phyloP scores from a whole-genome alignment of 2,113 vertebrate species.

The Apaloderma vittatum region DNA sequence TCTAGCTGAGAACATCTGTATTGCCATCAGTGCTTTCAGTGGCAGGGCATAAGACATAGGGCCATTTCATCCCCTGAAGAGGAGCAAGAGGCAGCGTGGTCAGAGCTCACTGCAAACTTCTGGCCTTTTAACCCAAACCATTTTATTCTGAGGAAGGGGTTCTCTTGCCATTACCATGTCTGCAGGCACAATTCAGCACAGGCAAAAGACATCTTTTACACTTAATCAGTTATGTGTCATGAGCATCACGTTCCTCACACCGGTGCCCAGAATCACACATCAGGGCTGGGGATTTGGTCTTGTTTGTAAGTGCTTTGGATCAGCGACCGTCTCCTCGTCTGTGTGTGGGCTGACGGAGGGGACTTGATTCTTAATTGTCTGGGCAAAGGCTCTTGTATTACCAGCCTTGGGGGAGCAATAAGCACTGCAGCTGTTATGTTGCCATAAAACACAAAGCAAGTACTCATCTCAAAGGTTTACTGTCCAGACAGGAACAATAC shows the following conservation, averaged over 20 bases:
- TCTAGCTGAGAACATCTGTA: neutral
- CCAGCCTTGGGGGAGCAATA: neutral
- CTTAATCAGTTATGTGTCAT: neutral
- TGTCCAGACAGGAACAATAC: neutral
- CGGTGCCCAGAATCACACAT: neutral
- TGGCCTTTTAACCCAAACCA: neutral
- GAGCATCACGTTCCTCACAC: fast-evolving
- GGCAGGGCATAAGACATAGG: fast-evolving
- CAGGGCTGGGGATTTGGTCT: neutral
- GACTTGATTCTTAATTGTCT: neutral
- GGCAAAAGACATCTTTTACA: neutral
- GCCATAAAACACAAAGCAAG: neutral
- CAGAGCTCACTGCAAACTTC: neutral
- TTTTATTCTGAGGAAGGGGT: neutral
- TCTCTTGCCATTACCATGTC: neutral
- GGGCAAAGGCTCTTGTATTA: neutral
- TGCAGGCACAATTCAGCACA: neutral
- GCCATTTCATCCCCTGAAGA: neutral
- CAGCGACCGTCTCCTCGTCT: neutral
- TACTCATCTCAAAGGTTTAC: neutral
- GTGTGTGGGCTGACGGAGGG: neutral
- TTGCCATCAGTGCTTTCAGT: neutral
- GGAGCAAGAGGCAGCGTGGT: neutral
- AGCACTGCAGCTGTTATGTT: neutral
- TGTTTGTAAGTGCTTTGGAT: neutral